Evolutionary conservation across 2,888 invertebrate genomes (phyloP), one percentile per base, ranked within the genome.

Genomic region (Macaria liturata): DNA sequence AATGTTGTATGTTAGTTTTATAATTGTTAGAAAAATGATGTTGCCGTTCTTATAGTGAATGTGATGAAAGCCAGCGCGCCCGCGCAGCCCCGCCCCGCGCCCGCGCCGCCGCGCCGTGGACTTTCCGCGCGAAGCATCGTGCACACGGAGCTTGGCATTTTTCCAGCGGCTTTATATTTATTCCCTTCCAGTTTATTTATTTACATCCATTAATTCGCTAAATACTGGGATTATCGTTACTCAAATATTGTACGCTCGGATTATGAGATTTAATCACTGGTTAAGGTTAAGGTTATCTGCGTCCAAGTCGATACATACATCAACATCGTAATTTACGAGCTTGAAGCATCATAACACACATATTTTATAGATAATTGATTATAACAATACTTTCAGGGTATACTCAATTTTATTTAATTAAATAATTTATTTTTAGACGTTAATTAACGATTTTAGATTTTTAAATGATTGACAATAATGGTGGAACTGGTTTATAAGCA

Each of bases 141-240:
- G 78, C 74, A 72, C 77, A 74, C 74, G 69, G 68, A 71, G 64
- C 64, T 75, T 84, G 83, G 85, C 84, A 62, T 56, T 57, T 40
- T 57, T 78, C 84, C 84, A 85, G 72, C 64, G 54, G 60, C 74
- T 79, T 79, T 82, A 78, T 80, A 83, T 83, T 81, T 81, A 82
- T 80, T 74, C 68, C 75, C 72, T 68, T 76, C 74, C 72, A 74
- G 71, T 75, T 80, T 83, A 83, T 83, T 84, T 84, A 84, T 83
- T 80, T 81, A 78, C 79, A 74, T 64, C 72, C 60, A 76, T 78
- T 74, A 55, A 63, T 63, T 61, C 9, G 49, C 54, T 62, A 60
- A 58, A 62, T 58, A 59, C 57, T 48, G 47, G 62, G 7, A 60
- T 65, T 57, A 62, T 53, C 32, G 58, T 45, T 49, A 54, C 61